Evolutionary conservation across 2,888 invertebrate species (phyloP).

Genomic region (Pandemis cinnamomeana): DNA sequence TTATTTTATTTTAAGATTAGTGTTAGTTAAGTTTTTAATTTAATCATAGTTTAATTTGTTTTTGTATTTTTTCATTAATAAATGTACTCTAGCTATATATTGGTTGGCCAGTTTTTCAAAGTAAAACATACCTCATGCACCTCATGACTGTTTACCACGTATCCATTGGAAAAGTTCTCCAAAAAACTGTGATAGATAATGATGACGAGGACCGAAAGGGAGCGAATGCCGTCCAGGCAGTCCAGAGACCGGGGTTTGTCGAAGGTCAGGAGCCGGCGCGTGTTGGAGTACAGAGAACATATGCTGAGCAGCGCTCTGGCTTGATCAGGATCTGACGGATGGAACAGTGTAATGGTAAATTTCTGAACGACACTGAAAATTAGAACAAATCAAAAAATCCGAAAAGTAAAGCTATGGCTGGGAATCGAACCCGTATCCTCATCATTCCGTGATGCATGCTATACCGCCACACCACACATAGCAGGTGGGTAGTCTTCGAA

Average conservation of each 20-base stretch:
- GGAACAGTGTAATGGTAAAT: neutral
- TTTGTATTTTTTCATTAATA: too few relatives aligned
- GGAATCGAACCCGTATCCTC: too few relatives aligned
- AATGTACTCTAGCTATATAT: too few relatives aligned
- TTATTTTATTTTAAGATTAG: too few relatives aligned
- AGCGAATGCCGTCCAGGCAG: constrained; percentile 22
- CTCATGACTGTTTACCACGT: neutral
- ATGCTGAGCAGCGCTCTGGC: constrained; percentile 6
- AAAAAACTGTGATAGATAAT: neutral
- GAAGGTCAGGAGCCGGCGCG: constrained; percentile 3
- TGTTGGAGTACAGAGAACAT: constrained; percentile 20
- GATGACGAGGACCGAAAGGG: neutral
- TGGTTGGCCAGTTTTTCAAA: neutral
- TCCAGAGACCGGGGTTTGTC: neutral
- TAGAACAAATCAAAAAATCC: too few relatives aligned
- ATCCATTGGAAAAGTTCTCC: neutral
- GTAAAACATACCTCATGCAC: neutral
- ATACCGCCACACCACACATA: too few relatives aligned
- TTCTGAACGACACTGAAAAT: too few relatives aligned
- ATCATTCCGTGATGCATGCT: too few relatives aligned
- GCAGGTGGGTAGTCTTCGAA: too few relatives aligned
- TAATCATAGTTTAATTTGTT: too few relatives aligned
- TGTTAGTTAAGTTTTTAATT: too few relatives aligned
- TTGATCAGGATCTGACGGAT: neutral
- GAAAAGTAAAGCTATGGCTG: too few relatives aligned